phyloP scores from a whole-genome alignment of 1,140 invertebrate species.

The Argopecten irradians region DNA sequence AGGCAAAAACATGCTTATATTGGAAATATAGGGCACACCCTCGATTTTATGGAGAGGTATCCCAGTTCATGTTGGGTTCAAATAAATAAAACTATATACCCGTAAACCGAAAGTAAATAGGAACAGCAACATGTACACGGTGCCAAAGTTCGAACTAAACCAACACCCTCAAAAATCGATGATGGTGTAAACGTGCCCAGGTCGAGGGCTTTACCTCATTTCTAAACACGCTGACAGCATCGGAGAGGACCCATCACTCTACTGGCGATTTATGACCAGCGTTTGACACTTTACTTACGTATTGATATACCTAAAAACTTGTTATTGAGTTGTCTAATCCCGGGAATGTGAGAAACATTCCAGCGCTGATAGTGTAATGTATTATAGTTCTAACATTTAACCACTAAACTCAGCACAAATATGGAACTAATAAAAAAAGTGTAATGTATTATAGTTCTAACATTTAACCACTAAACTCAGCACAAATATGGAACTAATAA shows the following conservation, averaged over 20 bases:
- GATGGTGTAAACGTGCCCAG: background rate
- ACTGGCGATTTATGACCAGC: background rate
- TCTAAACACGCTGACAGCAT: background rate
- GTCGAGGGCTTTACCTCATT: background rate
- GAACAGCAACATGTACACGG: background rate
- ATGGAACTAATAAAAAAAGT: no score
- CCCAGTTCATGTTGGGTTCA: background rate
- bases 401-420: no score
- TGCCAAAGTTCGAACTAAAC: background rate
- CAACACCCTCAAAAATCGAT: background rate
- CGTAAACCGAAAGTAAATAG: slow-evolving; percentile 5
- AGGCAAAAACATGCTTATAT: background rate
- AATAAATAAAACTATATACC: background rate
- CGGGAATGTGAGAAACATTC: no score
- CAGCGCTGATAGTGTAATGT: no score
- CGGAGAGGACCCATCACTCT: background rate
- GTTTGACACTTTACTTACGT: background rate
- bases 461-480: no score
- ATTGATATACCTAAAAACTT: no score
- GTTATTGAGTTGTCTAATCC: no score
- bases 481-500: no score
- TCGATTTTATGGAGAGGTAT: background rate
- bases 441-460: no score
- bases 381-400: no score
- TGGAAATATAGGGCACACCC: background rate